Conservation (phyloP, 2,888 invertebrate genomes). For the Caenorhabditis doughertyi region DNA sequence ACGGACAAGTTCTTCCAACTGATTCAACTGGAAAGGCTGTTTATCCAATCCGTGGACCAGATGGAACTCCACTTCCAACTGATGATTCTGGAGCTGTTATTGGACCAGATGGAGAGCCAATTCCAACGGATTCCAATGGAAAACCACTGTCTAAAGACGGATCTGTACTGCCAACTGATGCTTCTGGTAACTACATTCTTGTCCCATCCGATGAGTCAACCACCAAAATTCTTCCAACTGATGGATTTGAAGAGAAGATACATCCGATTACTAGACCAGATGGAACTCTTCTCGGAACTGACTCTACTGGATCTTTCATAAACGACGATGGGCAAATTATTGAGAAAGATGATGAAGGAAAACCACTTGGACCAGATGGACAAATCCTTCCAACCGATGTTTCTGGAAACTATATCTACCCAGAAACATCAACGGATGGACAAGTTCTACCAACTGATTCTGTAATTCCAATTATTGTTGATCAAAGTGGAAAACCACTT, state of each 20-base stretch:
- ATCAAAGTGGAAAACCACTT: conserved; percentile 60
- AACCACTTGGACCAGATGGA: conserved; percentile 52
- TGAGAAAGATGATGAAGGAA: conserved; percentile 50
- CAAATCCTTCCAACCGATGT: conserved; percentile 4
- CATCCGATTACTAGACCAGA: conserved; percentile 39
- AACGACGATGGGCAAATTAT: conserved; percentile 25
- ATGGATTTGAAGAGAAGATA: conserved; percentile 20
- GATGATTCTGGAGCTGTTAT: conserved; percentile 36
- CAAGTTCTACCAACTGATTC: conserved; percentile 72
- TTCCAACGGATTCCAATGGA: conserved; percentile 62
- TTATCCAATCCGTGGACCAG: conserved; percentile 30
- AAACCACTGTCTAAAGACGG: conserved; percentile 37
- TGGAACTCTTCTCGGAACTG: conserved; percentile 46
- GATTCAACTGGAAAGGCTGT: background rate
- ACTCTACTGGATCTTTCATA: conserved; percentile 32
- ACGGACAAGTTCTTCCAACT: background rate
- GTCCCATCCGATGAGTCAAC: conserved; percentile 39
- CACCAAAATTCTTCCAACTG: conserved; percentile 54
- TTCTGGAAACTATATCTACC: conserved; percentile 63
- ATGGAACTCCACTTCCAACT: conserved; percentile 69
- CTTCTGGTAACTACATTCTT: conserved; percentile 4
- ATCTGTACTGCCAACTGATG: conserved; percentile 45
- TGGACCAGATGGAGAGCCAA: conserved; percentile 50
- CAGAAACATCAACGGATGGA: conserved; percentile 4
- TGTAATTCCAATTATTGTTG: conserved; percentile 19